Conservation (phyloP, 2,888 invertebrate genomes). For the Ferrisia virgata region DNA sequence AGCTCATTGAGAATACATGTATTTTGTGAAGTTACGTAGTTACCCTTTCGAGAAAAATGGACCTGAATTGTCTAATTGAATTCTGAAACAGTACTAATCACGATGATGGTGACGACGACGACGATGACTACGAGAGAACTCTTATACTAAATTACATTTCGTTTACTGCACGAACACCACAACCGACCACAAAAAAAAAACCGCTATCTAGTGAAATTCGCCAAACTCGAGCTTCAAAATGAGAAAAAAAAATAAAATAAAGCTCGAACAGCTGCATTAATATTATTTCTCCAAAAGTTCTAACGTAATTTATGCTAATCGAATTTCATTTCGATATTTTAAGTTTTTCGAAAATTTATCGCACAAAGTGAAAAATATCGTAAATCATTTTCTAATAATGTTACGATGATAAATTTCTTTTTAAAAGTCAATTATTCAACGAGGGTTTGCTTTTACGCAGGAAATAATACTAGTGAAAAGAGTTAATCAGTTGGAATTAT, state of each 20-base stretch:
- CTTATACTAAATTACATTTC: neutral
- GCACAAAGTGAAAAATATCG: constrained; percentile 9
- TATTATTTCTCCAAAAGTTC: constrained; percentile 10
- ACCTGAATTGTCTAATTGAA: neutral
- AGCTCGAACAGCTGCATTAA: neutral
- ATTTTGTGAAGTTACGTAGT: too few species aligned
- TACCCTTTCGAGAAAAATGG: neutral
- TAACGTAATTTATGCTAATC: constrained; percentile 15
- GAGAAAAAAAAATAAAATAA: neutral
- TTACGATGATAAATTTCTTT: neutral
- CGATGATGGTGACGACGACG: neutral
- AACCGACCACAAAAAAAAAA: neutral
- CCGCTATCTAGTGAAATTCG: too few species aligned
- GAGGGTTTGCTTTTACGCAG: neutral
- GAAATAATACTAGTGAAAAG: neutral
- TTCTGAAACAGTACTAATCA: neutral
- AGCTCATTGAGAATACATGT: neutral
- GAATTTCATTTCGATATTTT: constrained; percentile 12
- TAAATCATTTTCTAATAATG: constrained; percentile 10
- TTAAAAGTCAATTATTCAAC: neutral
- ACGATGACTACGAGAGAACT: neutral
- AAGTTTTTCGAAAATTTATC: constrained; percentile 2
- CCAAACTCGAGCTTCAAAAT: neutral
- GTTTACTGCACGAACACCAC: neutral
- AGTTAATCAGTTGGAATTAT: too few species aligned